phyloP scores from a whole-genome alignment of 2,888 invertebrate species.

The Junonia oenone region DNA sequence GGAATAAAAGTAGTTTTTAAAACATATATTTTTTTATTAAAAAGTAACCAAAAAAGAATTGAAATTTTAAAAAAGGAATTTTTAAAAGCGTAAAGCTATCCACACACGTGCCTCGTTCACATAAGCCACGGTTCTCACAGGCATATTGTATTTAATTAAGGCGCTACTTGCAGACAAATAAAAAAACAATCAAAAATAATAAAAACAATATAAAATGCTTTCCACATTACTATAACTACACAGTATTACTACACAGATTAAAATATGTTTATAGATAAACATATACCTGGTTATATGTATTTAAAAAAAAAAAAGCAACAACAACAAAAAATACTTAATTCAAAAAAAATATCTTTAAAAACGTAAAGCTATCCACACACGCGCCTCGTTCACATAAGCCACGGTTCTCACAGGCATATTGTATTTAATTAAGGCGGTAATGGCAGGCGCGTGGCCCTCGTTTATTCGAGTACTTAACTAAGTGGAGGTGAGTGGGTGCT shows the following conservation, averaged over 20 bases:
- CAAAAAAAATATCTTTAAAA: not conserved
- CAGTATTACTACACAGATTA: too few species aligned
- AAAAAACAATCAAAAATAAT: too few species aligned
- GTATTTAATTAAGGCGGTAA: slow-evolving; percentile 56
- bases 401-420: slow-evolving; percentile 45
- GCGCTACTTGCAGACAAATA: slow-evolving; percentile 50
- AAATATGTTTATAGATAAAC: too few species aligned
- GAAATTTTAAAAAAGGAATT: too few species aligned
- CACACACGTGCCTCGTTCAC: slow-evolving; percentile 1
- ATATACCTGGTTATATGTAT: too few species aligned
- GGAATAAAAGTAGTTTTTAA: too few species aligned
- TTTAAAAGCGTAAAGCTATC: not conserved
- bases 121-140: slow-evolving; percentile 40
- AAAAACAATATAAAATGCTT: too few species aligned
- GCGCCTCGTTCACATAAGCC: slow-evolving; percentile 25
- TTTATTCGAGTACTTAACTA: slow-evolving; percentile 25
- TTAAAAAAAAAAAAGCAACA: too few species aligned
- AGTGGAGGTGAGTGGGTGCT: slow-evolving; percentile 23
- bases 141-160: slow-evolving; percentile 56
- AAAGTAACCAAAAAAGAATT: too few species aligned
- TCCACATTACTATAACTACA: too few species aligned
- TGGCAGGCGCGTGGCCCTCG: slow-evolving; percentile 47
- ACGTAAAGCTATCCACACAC: not conserved
- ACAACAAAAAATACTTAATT: not conserved
- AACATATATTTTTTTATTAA: too few species aligned